Evolutionary conservation across 1,140 invertebrate genomes (phyloP), one percentile per base, ranked within the genome.

Genomic region (Bursaphelenchus mucronatus): DNA sequence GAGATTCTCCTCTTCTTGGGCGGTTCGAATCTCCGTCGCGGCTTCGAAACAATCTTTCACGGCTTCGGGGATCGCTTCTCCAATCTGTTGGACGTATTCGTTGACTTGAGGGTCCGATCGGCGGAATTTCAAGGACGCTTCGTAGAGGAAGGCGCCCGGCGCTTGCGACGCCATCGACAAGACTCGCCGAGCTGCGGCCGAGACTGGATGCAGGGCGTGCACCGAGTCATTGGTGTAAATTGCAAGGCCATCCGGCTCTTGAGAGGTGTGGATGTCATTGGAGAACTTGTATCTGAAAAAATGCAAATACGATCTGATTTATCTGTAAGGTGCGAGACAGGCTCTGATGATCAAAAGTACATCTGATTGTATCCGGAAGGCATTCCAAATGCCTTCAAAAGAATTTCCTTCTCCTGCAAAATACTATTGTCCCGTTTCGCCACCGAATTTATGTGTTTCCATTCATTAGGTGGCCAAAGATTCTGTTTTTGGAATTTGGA

Each of bases 31-130:
- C 9, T 59, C 21, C 47, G 45, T 44, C 19, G 57, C 30, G 40
- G 57, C 57, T 11, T 39, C 47, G 40, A 39, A 59, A 39, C 57
- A 59, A n/a, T 59, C 57, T 45, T 17, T n/a, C 13, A 39, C 45
- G 13, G 57, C 57, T 17, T 41, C 57, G 40, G 11, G 5, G 3
- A 59, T n/a, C 2, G 19, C 10, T 1, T 59, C 57, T n/a, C 57
- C 57, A 17, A 59, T 39, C 21, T 39, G 13, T 3, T 40, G 41
- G 40, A 59, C 11, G 41, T 59, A 59, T 1, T 59, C 57, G 57
- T 59, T 59, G 19, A 43, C 57, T 43, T 40, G 13, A 3, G 57
- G 57, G 40, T 59, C 57, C 40, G 13, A 44, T 1, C 40, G 40
- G 15, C 40, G 13, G 41, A 40, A 59, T 39, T 39, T 45, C 41